Percentiles rank a stretch among this genome's conserved stretches.
These are phyloP conservation scores for Prochilodus magdalenae DNA, from an alignment of 2,113 vertebrate genomes.

Conservation along the genomic window DNA sequence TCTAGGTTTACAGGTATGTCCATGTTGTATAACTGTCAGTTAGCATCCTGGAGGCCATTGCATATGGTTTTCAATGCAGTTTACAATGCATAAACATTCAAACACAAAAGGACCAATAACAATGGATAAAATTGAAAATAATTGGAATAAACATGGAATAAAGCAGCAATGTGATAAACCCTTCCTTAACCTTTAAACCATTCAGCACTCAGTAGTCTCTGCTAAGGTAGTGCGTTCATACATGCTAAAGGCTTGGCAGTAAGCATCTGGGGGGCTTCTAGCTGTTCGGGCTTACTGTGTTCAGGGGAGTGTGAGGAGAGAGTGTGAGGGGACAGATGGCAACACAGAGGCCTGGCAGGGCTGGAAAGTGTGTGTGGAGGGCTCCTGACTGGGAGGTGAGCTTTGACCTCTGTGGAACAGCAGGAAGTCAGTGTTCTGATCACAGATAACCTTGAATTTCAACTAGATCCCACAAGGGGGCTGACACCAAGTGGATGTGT, in stretches of 20 bases:
- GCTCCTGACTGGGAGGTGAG: slow-evolving; percentile 16
- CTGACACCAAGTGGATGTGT: slow-evolving; percentile 20
- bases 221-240: not conserved
- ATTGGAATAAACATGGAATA: too few relatives aligned
- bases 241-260: not conserved
- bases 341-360: not conserved
- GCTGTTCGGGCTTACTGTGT: not conserved
- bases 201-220: not conserved
- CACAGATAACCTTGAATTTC: slow-evolving; percentile 54
- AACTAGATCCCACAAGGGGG: not conserved
- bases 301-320: not conserved
- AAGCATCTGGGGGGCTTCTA: not conserved
- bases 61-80: too few relatives aligned
- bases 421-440: slow-evolving; percentile 18
- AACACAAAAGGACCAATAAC: too few relatives aligned
- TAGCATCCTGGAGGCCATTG: too few relatives aligned
- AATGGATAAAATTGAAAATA: too few relatives aligned
- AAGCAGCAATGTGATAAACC: not conserved
- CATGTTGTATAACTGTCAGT: too few relatives aligned
- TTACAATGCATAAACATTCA: too few relatives aligned
- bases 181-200: slow-evolving; percentile 6
- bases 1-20: too few relatives aligned
- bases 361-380: not conserved
- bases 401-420: slow-evolving; percentile 28
- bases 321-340: not conserved